Evolutionary conservation across 2,888 invertebrate species (phyloP).

Genomic region (Eulithis prunata): DNA sequence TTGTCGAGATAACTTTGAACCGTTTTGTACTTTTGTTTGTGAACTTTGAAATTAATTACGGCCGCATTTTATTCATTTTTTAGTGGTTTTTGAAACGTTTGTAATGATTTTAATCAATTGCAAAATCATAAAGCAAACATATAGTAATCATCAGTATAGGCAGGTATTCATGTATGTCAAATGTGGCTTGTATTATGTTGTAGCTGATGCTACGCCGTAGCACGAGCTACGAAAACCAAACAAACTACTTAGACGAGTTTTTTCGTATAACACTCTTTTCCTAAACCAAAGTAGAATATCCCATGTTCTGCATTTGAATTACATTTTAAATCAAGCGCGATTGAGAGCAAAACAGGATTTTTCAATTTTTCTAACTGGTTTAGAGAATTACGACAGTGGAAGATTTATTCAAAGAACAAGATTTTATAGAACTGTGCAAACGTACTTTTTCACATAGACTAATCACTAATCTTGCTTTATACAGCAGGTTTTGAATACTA

Average conservation of each 20-base stretch:
- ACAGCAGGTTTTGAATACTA: no score
- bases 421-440: conserved; percentile 11
- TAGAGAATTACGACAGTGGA: conserved; percentile 66
- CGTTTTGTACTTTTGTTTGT: conserved; percentile 28
- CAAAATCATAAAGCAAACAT: no score
- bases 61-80: conserved; percentile 25
- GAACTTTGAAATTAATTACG: conserved; percentile 25
- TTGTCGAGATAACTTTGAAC: conserved; percentile 36
- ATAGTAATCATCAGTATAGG: no score
- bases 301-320: neutral
- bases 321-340: conserved; percentile 5
- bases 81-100: conserved; percentile 3
- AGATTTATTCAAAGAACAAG: conserved; percentile 43
- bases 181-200: no score
- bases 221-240: neutral
- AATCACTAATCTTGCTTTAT: no score
- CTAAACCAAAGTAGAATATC: conserved; percentile 1
- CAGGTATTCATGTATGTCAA: no score
- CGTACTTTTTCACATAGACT: neutral
- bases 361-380: conserved; percentile 67
- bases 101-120: conserved; percentile 20
- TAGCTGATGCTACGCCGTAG: neutral
- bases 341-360: conserved; percentile 51
- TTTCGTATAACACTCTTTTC: neutral
- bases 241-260: neutral